A percentile compares a stretch with the other conserved stretches of the same genome.
Evolutionary conservation across 2,797 vertebrate genomes (phyloP).

Genomic region (Distichodus sexfasciatus): DNA sequence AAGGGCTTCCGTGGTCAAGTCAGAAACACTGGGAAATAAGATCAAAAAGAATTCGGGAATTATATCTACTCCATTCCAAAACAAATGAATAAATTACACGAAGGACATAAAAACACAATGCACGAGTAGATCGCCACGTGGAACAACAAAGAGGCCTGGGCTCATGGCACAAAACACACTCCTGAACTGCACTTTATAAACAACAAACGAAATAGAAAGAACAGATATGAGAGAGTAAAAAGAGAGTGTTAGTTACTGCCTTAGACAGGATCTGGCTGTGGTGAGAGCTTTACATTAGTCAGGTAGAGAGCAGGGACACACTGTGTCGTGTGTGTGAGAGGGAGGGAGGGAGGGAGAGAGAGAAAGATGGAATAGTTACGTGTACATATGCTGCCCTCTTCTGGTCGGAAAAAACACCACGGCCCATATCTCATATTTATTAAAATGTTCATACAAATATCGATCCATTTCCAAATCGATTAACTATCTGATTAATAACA

Average conservation of each 20-base stretch:
- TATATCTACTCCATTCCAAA: no score
- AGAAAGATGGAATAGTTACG: background rate
- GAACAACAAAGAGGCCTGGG: background rate
- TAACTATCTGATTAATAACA: no score
- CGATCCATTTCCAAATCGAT: no score
- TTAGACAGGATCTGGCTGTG: background rate
- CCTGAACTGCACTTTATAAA: background rate
- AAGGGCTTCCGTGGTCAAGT: constrained; percentile 38
- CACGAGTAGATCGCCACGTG: background rate
- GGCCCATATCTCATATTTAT: background rate
- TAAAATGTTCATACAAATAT: background rate
- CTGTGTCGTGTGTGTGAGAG: background rate
- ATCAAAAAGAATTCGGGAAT: background rate
- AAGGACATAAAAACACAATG: background rate
- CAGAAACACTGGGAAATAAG: background rate
- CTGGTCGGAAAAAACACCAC: constrained; percentile 25
- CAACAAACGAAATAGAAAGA: background rate
- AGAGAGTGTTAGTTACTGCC: no score
- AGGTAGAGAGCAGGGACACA: background rate
- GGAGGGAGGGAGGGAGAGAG: background rate
- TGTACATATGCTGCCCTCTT: constrained; percentile 55
- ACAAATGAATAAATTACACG: background rate
- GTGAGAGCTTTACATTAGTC: background rate
- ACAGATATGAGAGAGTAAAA: no score
- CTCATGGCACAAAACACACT: background rate